These are phyloP conservation scores for Chanos chanos DNA, from an alignment of 2,797 vertebrate genomes.

Conservation along the genomic window DNA sequence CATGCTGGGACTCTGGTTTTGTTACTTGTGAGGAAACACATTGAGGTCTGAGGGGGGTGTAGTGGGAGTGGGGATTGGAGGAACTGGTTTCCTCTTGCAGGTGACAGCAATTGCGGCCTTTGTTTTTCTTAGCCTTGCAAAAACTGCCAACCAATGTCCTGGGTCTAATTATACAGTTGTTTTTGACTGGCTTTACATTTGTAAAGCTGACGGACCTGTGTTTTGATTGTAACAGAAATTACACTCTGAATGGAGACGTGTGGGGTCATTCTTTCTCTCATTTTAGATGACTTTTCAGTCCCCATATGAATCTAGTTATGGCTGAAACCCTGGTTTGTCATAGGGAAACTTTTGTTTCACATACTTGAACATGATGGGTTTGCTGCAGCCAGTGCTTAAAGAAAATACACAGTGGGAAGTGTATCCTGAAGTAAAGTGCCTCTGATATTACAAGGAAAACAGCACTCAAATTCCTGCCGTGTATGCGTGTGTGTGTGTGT, in stretches of 20 bases:
- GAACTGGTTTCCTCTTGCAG: slow-evolving; percentile 23
- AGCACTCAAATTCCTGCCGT: slow-evolving; percentile 27
- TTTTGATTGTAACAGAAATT: slow-evolving; percentile 41
- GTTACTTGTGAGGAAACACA: slow-evolving; percentile 9
- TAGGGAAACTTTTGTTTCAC: slow-evolving; percentile 62
- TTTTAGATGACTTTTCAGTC: neutral
- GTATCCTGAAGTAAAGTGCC: slow-evolving; percentile 40
- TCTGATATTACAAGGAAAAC: slow-evolving; percentile 43
- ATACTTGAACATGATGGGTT: slow-evolving; percentile 62
- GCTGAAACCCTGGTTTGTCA: slow-evolving; percentile 52
- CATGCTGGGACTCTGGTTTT: slow-evolving; percentile 17
- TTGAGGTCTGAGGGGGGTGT: neutral
- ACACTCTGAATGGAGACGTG: slow-evolving; percentile 45
- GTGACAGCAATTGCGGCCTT: slow-evolving; percentile 29
- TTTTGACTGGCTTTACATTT: slow-evolving; percentile 48
- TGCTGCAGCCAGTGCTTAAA: slow-evolving; percentile 58
- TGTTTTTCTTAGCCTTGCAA: slow-evolving; percentile 45
- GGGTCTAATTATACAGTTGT: slow-evolving; percentile 46
- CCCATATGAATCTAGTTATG: slow-evolving; percentile 68
- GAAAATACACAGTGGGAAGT: slow-evolving; percentile 61
- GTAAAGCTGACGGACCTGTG: slow-evolving; percentile 46
- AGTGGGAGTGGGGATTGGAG: slow-evolving; percentile 13
- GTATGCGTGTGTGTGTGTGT: neutral
- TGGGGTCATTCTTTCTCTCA: slow-evolving; percentile 5
- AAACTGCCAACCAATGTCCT: slow-evolving; percentile 18